A percentile compares a stretch with the other conserved stretches of the same genome.
Evolutionary conservation across 2,888 invertebrate genomes (phyloP).

Genomic region (Parochlus steinenii): DNA sequence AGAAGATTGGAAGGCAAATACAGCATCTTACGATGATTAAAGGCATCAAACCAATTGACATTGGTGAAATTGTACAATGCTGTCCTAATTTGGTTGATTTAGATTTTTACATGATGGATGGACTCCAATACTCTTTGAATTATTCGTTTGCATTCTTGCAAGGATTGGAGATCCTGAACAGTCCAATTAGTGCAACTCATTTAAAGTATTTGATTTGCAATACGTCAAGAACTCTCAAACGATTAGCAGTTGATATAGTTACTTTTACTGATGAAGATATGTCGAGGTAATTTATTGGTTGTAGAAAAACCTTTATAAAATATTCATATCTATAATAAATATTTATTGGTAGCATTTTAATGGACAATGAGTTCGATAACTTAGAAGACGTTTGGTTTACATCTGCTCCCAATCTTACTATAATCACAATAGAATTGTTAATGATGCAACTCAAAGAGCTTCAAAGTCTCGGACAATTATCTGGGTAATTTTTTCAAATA

Average conservation of each 20-base stretch:
- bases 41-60: constrained; percentile 38
- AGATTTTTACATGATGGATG: constrained; percentile 49
- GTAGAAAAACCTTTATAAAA: background rate
- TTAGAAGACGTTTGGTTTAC: constrained; percentile 55
- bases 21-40: constrained; percentile 40
- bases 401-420: constrained; percentile 44
- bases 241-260: constrained; percentile 47
- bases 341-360: constrained; percentile 38
- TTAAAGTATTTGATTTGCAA: constrained; percentile 44
- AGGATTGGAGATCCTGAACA: constrained; percentile 48
- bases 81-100: constrained; percentile 42
- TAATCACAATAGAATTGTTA: constrained; percentile 27
- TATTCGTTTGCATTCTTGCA: constrained; percentile 42
- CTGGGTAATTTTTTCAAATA: constrained; percentile 14
- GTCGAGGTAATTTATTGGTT: constrained; percentile 30
- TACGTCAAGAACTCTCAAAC: constrained; percentile 39
- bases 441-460: constrained; percentile 8
- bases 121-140: constrained; percentile 38
- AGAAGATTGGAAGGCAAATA: constrained; percentile 37
- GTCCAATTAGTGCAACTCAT: constrained; percentile 38
- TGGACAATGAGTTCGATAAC: constrained; percentile 42
- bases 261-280: constrained; percentile 50
- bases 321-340: constrained; percentile 2
- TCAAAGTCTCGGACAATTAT: background rate
- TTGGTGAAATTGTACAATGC: constrained; percentile 39